Conservation (phyloP, 2,113 vertebrate genomes). For the Misgurnus mizolepis region DNA sequence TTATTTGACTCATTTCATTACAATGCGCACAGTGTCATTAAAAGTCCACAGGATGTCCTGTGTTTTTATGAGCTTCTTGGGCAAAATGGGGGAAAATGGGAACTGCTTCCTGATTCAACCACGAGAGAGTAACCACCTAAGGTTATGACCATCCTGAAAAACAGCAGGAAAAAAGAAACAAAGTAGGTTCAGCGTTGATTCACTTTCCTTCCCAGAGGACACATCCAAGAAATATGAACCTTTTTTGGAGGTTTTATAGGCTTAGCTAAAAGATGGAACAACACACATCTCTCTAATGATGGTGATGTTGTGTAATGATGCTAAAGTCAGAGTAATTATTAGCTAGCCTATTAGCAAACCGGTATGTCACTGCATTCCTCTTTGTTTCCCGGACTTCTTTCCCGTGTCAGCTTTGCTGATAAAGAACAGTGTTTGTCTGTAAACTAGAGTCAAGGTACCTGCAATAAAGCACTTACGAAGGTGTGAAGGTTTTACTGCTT, state of each 20-base stretch:
- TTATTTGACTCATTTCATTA: slow-evolving; percentile 73
- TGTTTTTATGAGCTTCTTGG: slow-evolving; percentile 71
- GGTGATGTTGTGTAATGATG: slow-evolving; percentile 2
- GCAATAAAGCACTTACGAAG: slow-evolving; percentile 55
- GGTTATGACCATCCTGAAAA: slow-evolving; percentile 59
- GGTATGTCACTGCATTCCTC: slow-evolving; percentile 9
- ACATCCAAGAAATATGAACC: slow-evolving; percentile 19
- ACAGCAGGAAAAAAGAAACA: slow-evolving; percentile 60
- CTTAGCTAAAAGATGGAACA: slow-evolving; percentile 6
- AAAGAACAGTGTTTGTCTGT: slow-evolving; percentile 56
- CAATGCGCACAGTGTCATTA: slow-evolving; percentile 70
- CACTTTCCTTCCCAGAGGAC: slow-evolving; percentile 45
- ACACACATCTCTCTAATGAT: slow-evolving; percentile 1
- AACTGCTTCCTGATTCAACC: slow-evolving; percentile 66
- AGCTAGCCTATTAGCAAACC: slow-evolving; percentile 4
- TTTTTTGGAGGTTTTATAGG: slow-evolving; percentile 1
- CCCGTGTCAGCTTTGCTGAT: slow-evolving; percentile 63
- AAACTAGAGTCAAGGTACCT: slow-evolving; percentile 57
- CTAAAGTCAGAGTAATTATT: slow-evolving; percentile 24
- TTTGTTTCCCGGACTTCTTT: slow-evolving; percentile 44
- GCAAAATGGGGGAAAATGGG: slow-evolving; percentile 56
- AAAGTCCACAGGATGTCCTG: slow-evolving; percentile 71
- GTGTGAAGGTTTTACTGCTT: slow-evolving; percentile 58
- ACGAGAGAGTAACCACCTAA: slow-evolving; percentile 59
- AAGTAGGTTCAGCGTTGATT: slow-evolving; percentile 54